Base-by-base conservation (phyloP, 2,888 invertebrate species). In the Scotopteryx bipunctaria region DNA sequence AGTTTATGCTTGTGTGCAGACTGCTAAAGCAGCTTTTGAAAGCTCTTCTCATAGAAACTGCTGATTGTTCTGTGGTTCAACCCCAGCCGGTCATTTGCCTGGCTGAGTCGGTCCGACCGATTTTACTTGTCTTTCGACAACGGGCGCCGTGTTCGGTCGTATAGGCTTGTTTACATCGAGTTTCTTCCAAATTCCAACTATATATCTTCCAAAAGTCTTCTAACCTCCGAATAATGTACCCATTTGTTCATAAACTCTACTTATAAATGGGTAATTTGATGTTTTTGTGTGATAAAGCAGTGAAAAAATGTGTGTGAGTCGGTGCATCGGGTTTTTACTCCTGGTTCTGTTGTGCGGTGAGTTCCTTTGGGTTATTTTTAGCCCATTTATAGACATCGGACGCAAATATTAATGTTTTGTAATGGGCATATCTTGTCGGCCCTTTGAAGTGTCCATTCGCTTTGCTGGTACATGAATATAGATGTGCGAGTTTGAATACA, bases 271-370 rank as follows among this genome's bases (percentile, higher is more conserved):
- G 23, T 40, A 40, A n/a, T 45, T 21, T 25, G 9, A 29, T 31
- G 44, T 40, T 69, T 76, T 74, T 70, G 59, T 64, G 71, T 76
- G 71, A 70, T 64, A 71, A 61, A 73, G 71, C 75, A 73, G 61
- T 66, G 61, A 69, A 84, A 52, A 76, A 80, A 89, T 89, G 89
- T 78, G 80, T 64, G 68, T 71, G 63, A 73, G 71, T 58, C 78
- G 76, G 64, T 71, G 71, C 61, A 66, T 84, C 32, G 27, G 42
- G 8, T 33, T 36, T 25, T 17, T 31, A 65, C 67, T 86, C 63
- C 70, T 76, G 63, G 71, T 89, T 63, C 64, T 87, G 65, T 70
- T 86, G 72, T 80, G 80, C 76, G 88, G 88, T 88, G 80, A 87
- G 89, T 83, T 85, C 82, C 77, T 81, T 76, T 74, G 67, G 5